phyloP scores from a whole-genome alignment of 2,113 vertebrate genomes.

The Geothlypis trichas region DNA sequence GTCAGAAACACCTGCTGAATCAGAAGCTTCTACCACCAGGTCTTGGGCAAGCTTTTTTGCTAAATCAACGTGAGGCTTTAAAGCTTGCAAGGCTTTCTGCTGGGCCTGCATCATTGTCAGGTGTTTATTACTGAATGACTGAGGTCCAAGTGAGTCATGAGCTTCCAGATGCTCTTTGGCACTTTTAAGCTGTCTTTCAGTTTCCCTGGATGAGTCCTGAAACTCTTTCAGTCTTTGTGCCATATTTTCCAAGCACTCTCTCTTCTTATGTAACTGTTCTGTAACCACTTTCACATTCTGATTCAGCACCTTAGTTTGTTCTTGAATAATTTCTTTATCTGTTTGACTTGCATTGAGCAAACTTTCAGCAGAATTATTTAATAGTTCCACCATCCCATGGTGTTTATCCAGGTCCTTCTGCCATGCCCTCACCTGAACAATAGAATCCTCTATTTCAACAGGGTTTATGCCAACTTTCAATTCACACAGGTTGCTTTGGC shows the following conservation, averaged over 20 bases:
- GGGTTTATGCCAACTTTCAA: constrained; percentile 81
- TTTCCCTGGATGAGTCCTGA: constrained; percentile 84
- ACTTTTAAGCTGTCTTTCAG: constrained; percentile 80
- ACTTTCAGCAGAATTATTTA: constrained; percentile 82
- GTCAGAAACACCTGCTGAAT: constrained; percentile 85
- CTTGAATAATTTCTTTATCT: constrained; percentile 82
- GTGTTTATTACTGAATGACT: constrained; percentile 90
- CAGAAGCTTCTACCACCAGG: constrained; percentile 84
- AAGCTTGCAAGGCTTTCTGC: constrained; percentile 84
- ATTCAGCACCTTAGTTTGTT: constrained; percentile 78
- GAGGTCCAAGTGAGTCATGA: constrained; percentile 82
- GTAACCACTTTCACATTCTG: constrained; percentile 80
- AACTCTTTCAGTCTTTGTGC: constrained; percentile 89
- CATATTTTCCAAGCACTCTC: constrained; percentile 83
- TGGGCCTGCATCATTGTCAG: constrained; percentile 90
- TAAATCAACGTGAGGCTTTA: constrained; percentile 83
- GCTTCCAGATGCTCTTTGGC: constrained; percentile 84
- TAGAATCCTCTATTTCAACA: constrained; percentile 77
- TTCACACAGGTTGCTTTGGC: constrained; percentile 73
- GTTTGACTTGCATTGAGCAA: constrained; percentile 83
- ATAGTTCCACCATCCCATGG: constrained; percentile 84
- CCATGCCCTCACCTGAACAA: constrained; percentile 82
- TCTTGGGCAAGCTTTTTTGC: constrained; percentile 83
- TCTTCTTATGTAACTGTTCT: constrained; percentile 85
- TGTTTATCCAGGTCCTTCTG: constrained; percentile 94